Base-by-base conservation (phyloP, 2,113 vertebrate species). In the Microcebus tavaratra region DNA sequence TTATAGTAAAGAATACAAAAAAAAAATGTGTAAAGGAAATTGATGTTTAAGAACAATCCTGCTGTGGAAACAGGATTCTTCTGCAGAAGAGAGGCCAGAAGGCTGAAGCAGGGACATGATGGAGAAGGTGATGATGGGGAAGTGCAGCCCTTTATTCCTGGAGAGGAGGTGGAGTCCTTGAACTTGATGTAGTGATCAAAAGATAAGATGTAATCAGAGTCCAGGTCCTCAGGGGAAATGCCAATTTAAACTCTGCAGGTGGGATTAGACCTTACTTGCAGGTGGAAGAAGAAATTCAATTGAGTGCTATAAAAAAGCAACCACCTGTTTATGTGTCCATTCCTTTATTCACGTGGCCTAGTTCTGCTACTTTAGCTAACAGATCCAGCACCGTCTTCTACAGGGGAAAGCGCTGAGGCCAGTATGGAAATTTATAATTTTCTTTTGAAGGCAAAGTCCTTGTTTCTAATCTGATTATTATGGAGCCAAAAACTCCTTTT, bases 131-230 rank as follows among this genome's bases (percentile, higher is more conserved):
- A n/a, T 27, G 63, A 11, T 3, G 12, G 3, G 73, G 14, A 75
- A n/a, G 34, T 29, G 6, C 14, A 53, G 4, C 21, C 25, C 23
- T 89, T 89, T 73, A 65, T 94, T 95, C 68, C 27, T 70, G 55
- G 89, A 93, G 95, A 92, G 73, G 72, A 90, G 76, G 83, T 84
- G 84, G 75, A 93, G 80, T 68, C 27, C 96, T 95, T 95, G 95
- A 97, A 95, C 8, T 95, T 81, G 89, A 97, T 91, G 76, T 81
- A 42, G 63, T 96, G 89, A 97, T 95, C 23, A 59, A 84, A 86
- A 72, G 95, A 92, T 92, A 97, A 93, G 42, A 78, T 50, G 73
- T 94, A 95, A 94, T 95, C 91, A 59, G 83, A 94, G 75, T 70
- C 36, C 42, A 65, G 61, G 67, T 92, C 86, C 96, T 96, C 25